Conservation (phyloP, 2,113 vertebrate species). For the Oreochromis niloticus region DNA sequence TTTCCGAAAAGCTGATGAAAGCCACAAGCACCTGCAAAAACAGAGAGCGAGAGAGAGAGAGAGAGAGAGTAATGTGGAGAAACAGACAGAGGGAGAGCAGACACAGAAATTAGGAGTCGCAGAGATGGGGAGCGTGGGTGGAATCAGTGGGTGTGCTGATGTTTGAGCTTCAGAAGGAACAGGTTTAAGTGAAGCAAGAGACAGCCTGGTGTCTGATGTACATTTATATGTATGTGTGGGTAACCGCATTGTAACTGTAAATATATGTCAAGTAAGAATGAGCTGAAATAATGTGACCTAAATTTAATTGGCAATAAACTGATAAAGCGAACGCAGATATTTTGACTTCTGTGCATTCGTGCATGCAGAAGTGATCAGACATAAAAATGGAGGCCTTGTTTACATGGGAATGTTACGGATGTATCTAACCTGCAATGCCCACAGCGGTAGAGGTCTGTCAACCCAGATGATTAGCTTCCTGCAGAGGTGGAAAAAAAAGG, state of each 20-base stretch:
- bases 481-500: background rate
- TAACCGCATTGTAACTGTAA: background rate
- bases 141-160: conserved; percentile 57
- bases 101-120: conserved; percentile 41
- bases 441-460: conserved; percentile 78
- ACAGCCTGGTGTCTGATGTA: conserved; percentile 21
- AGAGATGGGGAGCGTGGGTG: conserved; percentile 60
- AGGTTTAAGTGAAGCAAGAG: conserved; percentile 45
- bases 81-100: conserved; percentile 9
- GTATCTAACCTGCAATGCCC: conserved; percentile 78
- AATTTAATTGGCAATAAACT: background rate
- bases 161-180: conserved; percentile 58
- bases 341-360: background rate
- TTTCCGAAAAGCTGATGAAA: conserved; percentile 82
- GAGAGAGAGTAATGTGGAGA: background rate
- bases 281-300: background rate
- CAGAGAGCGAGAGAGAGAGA: background rate
- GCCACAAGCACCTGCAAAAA: conserved; percentile 76
- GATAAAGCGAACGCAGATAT: background rate
- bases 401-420: background rate
- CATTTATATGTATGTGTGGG: background rate
- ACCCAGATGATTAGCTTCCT: conserved; percentile 84
- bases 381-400: background rate
- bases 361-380: background rate
- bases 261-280: background rate